Conservation (phyloP, 2,797 vertebrate species). For the Sebastes nivosus region DNA sequence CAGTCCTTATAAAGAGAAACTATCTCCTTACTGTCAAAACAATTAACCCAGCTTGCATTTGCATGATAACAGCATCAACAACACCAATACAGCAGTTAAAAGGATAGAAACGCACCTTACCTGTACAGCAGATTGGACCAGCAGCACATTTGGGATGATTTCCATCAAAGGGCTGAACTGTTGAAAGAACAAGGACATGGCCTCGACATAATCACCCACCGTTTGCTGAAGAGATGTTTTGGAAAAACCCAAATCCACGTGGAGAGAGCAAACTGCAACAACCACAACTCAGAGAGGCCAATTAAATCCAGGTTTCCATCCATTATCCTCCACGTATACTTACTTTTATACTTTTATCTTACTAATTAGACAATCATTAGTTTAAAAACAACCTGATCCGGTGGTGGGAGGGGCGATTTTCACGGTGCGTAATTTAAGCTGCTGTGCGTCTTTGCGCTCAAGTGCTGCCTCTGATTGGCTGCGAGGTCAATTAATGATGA, state of each 20-base stretch:
- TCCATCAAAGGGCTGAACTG: neutral
- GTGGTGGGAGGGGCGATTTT: neutral
- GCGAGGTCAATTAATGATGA: neutral
- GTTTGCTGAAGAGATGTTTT: neutral
- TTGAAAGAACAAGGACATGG: neutral
- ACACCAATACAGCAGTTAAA: neutral
- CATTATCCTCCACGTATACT: neutral
- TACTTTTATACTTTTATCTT: neutral
- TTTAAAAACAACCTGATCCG: neutral
- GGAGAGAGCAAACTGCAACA: neutral
- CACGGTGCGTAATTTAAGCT: neutral
- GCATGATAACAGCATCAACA: neutral
- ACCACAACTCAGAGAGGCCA: neutral
- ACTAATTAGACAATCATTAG: neutral
- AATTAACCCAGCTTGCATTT: neutral
- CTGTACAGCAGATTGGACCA: neutral
- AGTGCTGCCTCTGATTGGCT: conserved; percentile 22
- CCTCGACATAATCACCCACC: neutral
- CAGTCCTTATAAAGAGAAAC: neutral
- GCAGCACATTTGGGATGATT: neutral
- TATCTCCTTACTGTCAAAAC: neutral
- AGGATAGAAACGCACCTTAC: neutral
- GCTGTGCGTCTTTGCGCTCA: neutral
- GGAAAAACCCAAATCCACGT: neutral
- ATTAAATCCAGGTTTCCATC: neutral